Evolutionary conservation across 1,140 invertebrate genomes (phyloP).

Genomic region (Spodoptera frugiperda): DNA sequence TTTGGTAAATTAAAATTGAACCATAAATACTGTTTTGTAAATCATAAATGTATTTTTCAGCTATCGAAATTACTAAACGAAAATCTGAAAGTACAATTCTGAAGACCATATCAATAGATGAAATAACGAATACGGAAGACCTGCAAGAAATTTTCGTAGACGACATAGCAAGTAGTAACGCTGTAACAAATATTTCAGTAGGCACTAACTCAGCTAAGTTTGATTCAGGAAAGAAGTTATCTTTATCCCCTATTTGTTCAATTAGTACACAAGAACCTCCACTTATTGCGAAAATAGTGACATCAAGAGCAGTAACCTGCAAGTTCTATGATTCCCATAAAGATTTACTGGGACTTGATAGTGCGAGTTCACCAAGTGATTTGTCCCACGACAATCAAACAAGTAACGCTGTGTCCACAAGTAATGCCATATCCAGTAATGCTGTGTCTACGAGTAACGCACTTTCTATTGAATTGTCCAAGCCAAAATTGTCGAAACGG

Average conservation of each 20-base stretch:
- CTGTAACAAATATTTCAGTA: neutral
- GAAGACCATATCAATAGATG: slow-evolving; percentile 20
- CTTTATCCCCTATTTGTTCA: slow-evolving; percentile 54
- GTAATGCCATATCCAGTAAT: too few relatives aligned
- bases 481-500: neutral
- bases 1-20: too few relatives aligned
- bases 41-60: too few relatives aligned
- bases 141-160: neutral
- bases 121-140: slow-evolving; percentile 41
- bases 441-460: too few relatives aligned
- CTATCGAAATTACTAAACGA: too few relatives aligned
- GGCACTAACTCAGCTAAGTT: slow-evolving; percentile 1
- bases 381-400: slow-evolving; percentile 8
- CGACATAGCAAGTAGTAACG: neutral
- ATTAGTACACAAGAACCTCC: slow-evolving; percentile 49
- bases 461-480: neutral
- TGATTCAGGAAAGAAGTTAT: slow-evolving; percentile 39
- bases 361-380: slow-evolving; percentile 1
- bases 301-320: slow-evolving; percentile 43
- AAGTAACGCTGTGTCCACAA: neutral
- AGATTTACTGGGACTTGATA: neutral
- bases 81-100: neutral
- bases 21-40: too few relatives aligned
- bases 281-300: slow-evolving; percentile 20
- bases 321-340: slow-evolving; percentile 35